These are phyloP conservation scores for Peromyscus leucopus DNA, from an alignment of 2,113 vertebrate species.

Conservation along the genomic window DNA sequence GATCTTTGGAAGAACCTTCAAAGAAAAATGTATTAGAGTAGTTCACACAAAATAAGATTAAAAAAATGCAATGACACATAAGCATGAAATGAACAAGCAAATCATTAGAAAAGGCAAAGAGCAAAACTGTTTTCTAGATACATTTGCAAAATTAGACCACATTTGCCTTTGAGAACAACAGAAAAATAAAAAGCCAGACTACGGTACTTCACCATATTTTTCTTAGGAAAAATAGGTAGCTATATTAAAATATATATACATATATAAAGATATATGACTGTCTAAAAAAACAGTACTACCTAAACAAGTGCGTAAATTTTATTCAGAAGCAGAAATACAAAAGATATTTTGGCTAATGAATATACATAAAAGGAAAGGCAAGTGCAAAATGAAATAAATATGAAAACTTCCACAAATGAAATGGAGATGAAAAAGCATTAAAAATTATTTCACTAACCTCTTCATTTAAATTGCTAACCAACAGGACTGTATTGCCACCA, in stretches of 20 bases:
- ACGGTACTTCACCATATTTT: conserved; percentile 85
- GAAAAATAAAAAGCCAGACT: conserved; percentile 84
- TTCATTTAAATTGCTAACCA: conserved; percentile 99
- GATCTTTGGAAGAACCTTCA: conserved; percentile 93
- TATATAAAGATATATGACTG: conserved; percentile 80
- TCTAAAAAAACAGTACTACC: conserved; percentile 82
- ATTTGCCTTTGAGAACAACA: conserved; percentile 82
- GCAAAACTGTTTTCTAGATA: conserved; percentile 82
- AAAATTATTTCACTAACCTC: conserved; percentile 93
- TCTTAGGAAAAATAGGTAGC: conserved; percentile 87
- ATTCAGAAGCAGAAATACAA: conserved; percentile 76
- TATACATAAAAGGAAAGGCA: conserved; percentile 82
- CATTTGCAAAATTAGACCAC: conserved; percentile 83
- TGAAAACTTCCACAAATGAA: conserved; percentile 85
- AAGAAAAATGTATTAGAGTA: conserved; percentile 93
- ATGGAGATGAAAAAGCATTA: conserved; percentile 60
- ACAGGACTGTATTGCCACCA: conserved; percentile 93
- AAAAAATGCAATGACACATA: conserved; percentile 88
- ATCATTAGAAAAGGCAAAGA: conserved; percentile 87
- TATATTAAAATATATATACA: conserved; percentile 72
- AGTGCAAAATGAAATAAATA: conserved; percentile 86
- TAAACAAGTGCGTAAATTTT: conserved; percentile 82
- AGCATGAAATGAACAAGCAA: conserved; percentile 91
- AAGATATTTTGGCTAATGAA: conserved; percentile 83
- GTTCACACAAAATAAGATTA: conserved; percentile 90